phyloP scores from a whole-genome alignment of 2,113 vertebrate species.

The Chlamydotis undulata region DNA sequence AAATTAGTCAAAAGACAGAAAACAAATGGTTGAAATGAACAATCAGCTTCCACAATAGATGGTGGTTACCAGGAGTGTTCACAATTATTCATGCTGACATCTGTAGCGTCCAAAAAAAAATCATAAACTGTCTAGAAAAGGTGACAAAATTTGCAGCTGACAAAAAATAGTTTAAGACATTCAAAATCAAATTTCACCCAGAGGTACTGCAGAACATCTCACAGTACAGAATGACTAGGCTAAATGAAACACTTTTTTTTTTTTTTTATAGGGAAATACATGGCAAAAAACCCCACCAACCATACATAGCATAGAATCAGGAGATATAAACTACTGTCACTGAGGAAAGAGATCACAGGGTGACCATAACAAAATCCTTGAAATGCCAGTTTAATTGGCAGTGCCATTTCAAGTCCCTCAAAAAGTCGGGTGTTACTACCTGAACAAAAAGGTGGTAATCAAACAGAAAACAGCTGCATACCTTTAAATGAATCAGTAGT shows the following conservation, averaged over 20 bases:
- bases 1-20: neutral
- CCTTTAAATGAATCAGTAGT: neutral
- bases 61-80: neutral
- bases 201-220: neutral
- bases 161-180: neutral
- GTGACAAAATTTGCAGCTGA: neutral
- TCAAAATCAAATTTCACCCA: neutral
- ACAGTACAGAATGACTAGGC: neutral
- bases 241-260: neutral
- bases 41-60: neutral
- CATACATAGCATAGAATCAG: neutral
- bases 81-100: neutral
- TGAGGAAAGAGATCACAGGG: neutral
- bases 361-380: neutral
- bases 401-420: fast-evolving
- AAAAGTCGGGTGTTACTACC: neutral
- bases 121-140: neutral
- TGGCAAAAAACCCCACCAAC: neutral
- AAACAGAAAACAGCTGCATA: neutral
- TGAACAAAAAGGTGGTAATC: neutral
- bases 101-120: neutral
- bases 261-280: neutral
- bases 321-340: neutral
- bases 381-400: neutral
- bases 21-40: neutral